A percentile compares a stretch with the other conserved stretches of the same genome.
Conservation (phyloP, 2,888 invertebrate genomes). For the Calameuta idolon region DNA sequence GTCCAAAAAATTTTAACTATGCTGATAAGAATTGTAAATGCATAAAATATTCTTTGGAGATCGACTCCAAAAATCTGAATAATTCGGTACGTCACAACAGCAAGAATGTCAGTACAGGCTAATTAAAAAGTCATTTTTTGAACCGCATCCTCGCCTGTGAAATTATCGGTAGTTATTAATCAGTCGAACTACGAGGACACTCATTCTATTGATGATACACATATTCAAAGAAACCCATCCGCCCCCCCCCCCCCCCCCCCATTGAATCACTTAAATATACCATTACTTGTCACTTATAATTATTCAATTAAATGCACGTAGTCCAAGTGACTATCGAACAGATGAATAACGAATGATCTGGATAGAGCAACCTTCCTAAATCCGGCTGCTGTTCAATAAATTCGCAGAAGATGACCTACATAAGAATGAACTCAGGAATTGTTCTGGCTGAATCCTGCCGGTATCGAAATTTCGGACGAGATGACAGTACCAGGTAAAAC, state of each 20-base stretch:
- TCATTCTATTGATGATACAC: neutral
- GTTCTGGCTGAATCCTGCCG: slow-evolving; percentile 44
- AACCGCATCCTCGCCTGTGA: neutral
- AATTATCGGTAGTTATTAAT: neutral
- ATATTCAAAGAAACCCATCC: neutral
- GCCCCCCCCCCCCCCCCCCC: too few species aligned
- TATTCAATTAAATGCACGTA: neutral
- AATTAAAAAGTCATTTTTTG: neutral
- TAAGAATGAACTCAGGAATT: slow-evolving; percentile 49
- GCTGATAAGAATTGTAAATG: neutral
- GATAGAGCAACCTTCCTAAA: neutral
- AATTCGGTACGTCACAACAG: neutral
- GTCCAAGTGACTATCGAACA: neutral
- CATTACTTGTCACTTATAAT: neutral
- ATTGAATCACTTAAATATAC: too few species aligned
- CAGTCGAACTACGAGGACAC: neutral
- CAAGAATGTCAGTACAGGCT: neutral
- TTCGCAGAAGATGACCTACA: slow-evolving; percentile 34
- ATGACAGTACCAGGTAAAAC: slow-evolving; percentile 39
- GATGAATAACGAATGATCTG: neutral
- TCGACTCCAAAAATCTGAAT: neutral
- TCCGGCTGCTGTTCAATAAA: neutral
- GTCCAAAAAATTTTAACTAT: neutral
- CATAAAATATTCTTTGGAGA: neutral
- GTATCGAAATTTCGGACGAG: slow-evolving; percentile 49